phyloP scores from a whole-genome alignment of 2,113 vertebrate species.

The Paratilapia polleni region DNA sequence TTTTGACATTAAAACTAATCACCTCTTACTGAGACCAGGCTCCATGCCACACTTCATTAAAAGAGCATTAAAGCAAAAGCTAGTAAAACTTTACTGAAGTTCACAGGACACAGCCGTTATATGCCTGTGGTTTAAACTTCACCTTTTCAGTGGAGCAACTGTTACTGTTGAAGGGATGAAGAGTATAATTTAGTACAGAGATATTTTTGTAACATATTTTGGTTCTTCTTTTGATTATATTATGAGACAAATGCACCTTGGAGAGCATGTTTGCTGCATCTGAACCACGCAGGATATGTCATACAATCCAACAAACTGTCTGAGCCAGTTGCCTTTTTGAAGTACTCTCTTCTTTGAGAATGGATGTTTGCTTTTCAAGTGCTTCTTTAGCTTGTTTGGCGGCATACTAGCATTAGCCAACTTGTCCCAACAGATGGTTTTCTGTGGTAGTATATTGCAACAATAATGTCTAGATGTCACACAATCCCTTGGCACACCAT shows the following conservation, averaged over 20 bases:
- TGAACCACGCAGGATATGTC: neutral
- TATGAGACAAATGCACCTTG: neutral
- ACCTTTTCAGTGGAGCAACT: neutral
- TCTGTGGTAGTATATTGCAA: neutral
- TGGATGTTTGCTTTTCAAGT: slow-evolving; percentile 7
- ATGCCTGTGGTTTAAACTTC: slow-evolving; percentile 14
- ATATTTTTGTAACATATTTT: slow-evolving; percentile 3
- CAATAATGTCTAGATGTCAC: neutral
- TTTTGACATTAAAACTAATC: slow-evolving; percentile 53
- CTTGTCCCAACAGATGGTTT: neutral
- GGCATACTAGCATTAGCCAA: neutral
- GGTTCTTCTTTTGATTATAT: slow-evolving; percentile 8
- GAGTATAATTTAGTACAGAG: neutral
- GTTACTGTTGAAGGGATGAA: neutral
- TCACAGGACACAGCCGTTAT: neutral
- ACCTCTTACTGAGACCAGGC: slow-evolving; percentile 42
- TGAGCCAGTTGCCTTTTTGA: neutral
- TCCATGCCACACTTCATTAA: slow-evolving; percentile 50
- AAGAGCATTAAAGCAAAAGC: slow-evolving; percentile 45
- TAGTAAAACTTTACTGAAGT: slow-evolving; percentile 13
- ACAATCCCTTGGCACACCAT: neutral
- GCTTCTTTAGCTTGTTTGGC: neutral
- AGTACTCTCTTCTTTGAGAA: neutral
- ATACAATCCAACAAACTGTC: neutral
- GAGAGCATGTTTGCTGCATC: neutral